phyloP scores from a whole-genome alignment of 2,797 vertebrate genomes.

The Ammospiza maritima region DNA sequence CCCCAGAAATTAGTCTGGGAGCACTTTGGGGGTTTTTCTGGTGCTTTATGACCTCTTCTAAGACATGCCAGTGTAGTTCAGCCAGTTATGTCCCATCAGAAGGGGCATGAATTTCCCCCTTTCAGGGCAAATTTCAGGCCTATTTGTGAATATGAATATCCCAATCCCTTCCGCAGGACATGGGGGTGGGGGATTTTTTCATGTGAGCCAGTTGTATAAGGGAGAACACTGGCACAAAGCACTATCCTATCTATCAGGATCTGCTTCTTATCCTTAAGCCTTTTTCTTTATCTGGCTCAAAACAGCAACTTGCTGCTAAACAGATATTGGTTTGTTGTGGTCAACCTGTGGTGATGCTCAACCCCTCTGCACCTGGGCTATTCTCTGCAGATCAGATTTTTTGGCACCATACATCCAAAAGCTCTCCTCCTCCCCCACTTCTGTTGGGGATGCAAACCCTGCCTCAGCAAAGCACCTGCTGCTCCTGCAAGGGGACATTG shows the following conservation, averaged over 20 bases:
- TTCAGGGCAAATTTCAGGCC: background rate
- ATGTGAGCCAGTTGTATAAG: background rate
- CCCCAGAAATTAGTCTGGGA: background rate
- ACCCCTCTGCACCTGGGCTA: background rate
- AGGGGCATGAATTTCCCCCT: background rate
- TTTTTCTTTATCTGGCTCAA: background rate
- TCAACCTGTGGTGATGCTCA: too few species aligned
- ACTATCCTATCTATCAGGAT: background rate
- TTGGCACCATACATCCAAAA: background rate
- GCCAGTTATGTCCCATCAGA: background rate
- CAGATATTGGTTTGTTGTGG: background rate
- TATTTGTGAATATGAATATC: background rate
- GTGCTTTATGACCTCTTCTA: background rate
- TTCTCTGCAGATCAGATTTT: background rate
- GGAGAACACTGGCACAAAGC: background rate
- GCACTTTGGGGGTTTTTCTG: background rate
- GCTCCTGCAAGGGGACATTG: background rate
- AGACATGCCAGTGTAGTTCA: background rate
- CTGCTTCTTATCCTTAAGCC: background rate
- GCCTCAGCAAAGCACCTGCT: background rate
- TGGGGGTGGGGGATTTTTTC: background rate
- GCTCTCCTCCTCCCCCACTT: rapidly evolving
- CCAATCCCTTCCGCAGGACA: background rate
- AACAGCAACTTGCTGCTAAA: background rate
- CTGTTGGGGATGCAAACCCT: background rate